Evolutionary conservation across 2,797 vertebrate genomes (phyloP), one percentile per base, ranked within the genome.

Genomic region (Halcyon badia): DNA sequence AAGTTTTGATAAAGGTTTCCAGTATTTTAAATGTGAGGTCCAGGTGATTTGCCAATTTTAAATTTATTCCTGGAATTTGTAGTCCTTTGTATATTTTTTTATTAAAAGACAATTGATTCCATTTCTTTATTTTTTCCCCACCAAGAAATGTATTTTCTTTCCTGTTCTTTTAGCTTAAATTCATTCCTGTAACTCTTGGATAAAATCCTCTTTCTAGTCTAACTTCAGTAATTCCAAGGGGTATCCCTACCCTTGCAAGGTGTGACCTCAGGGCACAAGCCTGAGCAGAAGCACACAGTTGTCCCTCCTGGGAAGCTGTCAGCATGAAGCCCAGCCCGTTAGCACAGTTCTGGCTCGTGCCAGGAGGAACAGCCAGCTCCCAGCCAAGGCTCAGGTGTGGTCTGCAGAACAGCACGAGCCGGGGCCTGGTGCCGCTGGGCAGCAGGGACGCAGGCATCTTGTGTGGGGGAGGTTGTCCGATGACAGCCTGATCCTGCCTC

Each of bases 31-130:
- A 82, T 70, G 48, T 70, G 19, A 72, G 7, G 9, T 85, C 51
- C 24, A 51, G 35, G 48, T 93, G 10, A 13, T 89, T 78, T 83
- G 31, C 10, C 87, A 44, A 89, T 94, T 96, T 93, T 80, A 87
- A 87, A 73, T 16, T 75, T 83, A 71, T 75, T 94, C 48, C 33
- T 87, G 49, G 41, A 49, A 49, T 72, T 85, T 85, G 46, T 71
- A 80, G 19, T 15, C 9, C 21, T 39, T 80, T 4, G 1, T 35
- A 24, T 49, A 26, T 61, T 80, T 85, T 58, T 60, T 84, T 41
- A 15, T 68, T 24, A 33, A 83, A 85, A 64, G 5, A n/a, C 9
- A 70, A 60, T 51, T 80, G 2, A 75, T 51, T 86, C 21, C 26
- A 42, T 22, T 57, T 83, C 21, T 65, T 88, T 78, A 80, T 48